Conservation (phyloP, 2,113 vertebrate genomes). For the Carollia perspicillata region DNA sequence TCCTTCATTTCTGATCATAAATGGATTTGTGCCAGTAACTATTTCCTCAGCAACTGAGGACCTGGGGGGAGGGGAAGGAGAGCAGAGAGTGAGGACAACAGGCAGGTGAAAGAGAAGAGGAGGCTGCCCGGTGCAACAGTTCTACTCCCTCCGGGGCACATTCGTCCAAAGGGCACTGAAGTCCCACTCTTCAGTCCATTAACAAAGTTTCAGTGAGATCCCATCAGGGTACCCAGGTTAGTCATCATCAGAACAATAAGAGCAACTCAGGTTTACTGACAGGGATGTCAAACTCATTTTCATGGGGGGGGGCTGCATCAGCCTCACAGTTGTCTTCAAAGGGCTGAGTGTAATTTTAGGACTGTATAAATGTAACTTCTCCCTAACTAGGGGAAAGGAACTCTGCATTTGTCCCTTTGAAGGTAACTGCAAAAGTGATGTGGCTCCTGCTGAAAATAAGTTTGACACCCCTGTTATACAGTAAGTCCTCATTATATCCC, state of each 20-base stretch:
- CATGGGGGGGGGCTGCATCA: too few species aligned
- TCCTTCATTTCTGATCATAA: background rate
- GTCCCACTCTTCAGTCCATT: background rate
- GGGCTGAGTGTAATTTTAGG: too few species aligned
- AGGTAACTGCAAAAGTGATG: too few species aligned
- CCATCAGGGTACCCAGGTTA: background rate
- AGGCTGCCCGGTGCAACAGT: background rate
- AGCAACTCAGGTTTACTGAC: background rate
- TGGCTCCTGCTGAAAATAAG: too few species aligned
- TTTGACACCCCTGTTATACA: background rate
- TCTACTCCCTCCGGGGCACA: background rate
- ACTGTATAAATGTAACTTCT: too few species aligned
- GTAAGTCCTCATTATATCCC: background rate
- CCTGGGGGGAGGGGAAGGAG: rapidly evolving
- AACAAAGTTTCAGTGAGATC: background rate
- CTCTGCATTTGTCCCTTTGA: too few species aligned
- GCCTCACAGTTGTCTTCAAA: too few species aligned
- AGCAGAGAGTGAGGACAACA: background rate
- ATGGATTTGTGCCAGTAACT: background rate
- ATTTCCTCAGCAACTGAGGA: background rate
- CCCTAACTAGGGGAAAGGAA: too few species aligned
- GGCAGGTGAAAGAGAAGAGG: background rate
- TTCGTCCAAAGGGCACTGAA: background rate
- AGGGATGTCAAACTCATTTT: too few species aligned
- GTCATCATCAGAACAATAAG: background rate